Evolutionary conservation across 2,113 vertebrate species (phyloP), one percentile per base, ranked within the genome.

Genomic region (Cettia cetti): DNA sequence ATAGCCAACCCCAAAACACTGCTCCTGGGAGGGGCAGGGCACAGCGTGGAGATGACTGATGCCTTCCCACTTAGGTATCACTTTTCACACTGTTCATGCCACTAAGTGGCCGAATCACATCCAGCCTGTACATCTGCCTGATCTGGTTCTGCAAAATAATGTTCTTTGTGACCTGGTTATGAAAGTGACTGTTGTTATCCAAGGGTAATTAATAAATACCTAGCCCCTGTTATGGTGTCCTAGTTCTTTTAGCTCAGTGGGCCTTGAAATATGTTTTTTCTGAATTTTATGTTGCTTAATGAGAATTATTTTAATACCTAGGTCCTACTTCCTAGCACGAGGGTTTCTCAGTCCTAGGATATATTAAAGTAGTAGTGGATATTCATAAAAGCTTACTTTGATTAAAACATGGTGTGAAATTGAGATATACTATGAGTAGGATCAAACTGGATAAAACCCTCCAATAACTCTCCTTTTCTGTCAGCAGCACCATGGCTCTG

Each of bases 321-420:
- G 30, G 18, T 33, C 52, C 39, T 3, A 5, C 68, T 94, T 86
- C 45, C 63, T 78, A 75, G 37, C 22, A 53, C 45, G 50, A 1
- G 8, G 17, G 15, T 69, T 90, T 88, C 63, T 74, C 44, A 61
- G 47, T 64, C 75, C 56, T 88, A 44, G 44, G 20, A 75, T 81
- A 20, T 42, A 74, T 64, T 90, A 47, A 50, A 74, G 64, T 40
- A 82, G 47, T 45, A 80, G 14, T 77, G 40, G 75, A 57, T 90
- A 86, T 78, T 92, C 64, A 68, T 80, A 77, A 95, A 93, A 94
- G 37, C 64, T 81, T 83, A 63, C 79, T 82, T 95, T 95, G 77
- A 93, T 93, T 95, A 92, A 95, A 96, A 83, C 9, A 23, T 21
- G 45, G 45, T 68, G 24, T 88, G 80, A 94, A 92, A 81, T 64